Conservation (phyloP, 2,888 invertebrate species). For the Hypomecis atomaria region DNA sequence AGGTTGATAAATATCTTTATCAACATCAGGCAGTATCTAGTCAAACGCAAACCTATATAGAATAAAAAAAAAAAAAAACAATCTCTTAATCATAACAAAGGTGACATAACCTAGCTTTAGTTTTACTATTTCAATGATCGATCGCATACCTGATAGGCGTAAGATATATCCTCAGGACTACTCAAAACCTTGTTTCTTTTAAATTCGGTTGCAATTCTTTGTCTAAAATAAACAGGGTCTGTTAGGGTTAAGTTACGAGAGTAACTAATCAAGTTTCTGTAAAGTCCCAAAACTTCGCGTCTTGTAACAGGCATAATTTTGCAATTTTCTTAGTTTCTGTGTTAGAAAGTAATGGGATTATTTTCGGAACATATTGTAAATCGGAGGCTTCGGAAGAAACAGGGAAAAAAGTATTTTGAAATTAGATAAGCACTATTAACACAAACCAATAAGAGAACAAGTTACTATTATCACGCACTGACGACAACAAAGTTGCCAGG, state of each 20-base stretch:
- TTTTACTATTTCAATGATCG: not conserved
- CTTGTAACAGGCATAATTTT: constrained; percentile 56
- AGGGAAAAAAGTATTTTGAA: too few relatives aligned
- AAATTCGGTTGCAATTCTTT: constrained; percentile 90
- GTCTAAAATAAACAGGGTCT: constrained; percentile 89
- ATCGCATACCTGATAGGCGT: constrained; percentile 67
- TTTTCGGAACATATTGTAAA: too few relatives aligned
- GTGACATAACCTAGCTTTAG: not conserved
- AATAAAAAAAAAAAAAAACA: too few relatives aligned
- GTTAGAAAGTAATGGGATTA: too few relatives aligned
- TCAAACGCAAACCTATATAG: too few relatives aligned
- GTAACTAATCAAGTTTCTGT: constrained; percentile 92
- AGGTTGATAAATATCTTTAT: too few relatives aligned
- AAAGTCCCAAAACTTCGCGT: constrained; percentile 88
- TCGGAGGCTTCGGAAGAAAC: too few relatives aligned
- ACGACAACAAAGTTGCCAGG: too few relatives aligned
- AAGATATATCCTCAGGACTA: constrained; percentile 63
- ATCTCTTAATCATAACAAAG: not conserved
- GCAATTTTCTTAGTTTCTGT: not conserved
- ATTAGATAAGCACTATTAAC: too few relatives aligned
- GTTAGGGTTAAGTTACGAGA: constrained; percentile 91
- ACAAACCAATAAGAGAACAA: too few relatives aligned
- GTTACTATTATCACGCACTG: too few relatives aligned
- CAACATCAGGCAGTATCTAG: too few relatives aligned
- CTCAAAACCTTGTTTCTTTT: constrained; percentile 85